Conservation (phyloP, 2,797 vertebrate genomes). For the Hypotaenidia okinawae region DNA sequence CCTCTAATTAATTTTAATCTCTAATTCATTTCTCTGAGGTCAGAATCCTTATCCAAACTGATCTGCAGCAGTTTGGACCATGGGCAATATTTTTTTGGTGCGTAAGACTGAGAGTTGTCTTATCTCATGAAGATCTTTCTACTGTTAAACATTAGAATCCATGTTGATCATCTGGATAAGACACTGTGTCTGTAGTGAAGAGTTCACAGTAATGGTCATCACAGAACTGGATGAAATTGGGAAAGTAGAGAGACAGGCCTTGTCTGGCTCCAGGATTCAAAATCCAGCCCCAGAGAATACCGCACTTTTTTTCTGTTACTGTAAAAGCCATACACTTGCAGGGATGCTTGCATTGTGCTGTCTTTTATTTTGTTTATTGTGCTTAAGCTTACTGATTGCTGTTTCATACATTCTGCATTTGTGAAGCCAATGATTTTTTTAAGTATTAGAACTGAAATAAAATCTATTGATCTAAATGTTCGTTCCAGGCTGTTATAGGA, state of each 20-base stretch:
- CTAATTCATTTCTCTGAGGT: neutral
- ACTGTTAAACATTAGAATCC: neutral
- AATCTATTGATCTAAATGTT: conserved; percentile 57
- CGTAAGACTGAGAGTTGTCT: neutral
- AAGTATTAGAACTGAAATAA: conserved; percentile 43
- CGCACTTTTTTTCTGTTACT: neutral
- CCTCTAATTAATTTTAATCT: conserved; percentile 10
- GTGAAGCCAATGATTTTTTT: conserved; percentile 55
- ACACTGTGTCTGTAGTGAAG: neutral
- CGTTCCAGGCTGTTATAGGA: conserved; percentile 15
- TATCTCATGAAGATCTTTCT: neutral
- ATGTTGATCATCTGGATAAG: neutral
- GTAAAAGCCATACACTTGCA: neutral
- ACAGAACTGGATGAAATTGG: neutral
- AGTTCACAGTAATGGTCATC: neutral
- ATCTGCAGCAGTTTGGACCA: neutral
- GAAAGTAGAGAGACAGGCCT: rapidly evolving
- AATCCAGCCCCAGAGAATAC: neutral
- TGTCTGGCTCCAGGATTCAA: neutral
- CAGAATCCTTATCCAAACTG: neutral
- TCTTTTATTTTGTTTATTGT: neutral
- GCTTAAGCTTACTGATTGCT: conserved; percentile 45
- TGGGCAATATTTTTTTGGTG: neutral
- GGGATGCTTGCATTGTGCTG: neutral
- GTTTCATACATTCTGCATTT: conserved; percentile 22